A percentile compares a stretch with the other conserved stretches of the same genome.
Conservation (phyloP, 2,797 vertebrate genomes). For the Protosalanx chinensis region DNA sequence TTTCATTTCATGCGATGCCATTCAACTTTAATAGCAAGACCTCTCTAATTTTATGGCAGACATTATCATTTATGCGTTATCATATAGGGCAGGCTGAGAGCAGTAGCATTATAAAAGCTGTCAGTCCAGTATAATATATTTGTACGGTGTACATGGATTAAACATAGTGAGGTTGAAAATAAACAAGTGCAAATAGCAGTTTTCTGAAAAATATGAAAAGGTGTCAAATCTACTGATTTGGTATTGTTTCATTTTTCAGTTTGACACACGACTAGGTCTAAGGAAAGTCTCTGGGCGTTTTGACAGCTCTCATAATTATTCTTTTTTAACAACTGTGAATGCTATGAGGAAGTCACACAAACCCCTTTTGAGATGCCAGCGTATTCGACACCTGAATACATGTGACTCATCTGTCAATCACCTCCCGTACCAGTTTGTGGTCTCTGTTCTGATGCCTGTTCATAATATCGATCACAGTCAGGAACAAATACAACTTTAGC, state of each 20-base stretch:
- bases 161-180: background rate
- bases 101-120: constrained; percentile 16
- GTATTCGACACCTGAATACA: constrained; percentile 1
- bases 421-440: background rate
- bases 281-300: background rate
- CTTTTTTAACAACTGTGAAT: constrained; percentile 18
- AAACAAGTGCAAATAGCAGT: background rate
- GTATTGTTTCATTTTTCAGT: background rate
- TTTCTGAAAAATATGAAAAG: background rate
- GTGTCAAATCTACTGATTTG: background rate
- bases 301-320: constrained; percentile 16
- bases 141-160: background rate
- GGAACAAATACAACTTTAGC: background rate
- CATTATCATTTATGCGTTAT: constrained; percentile 27
- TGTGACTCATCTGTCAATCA: constrained; percentile 16
- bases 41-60: constrained; percentile 48
- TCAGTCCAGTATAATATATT: constrained; percentile 15
- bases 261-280: background rate
- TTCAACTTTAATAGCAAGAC: constrained; percentile 55
- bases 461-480: background rate
- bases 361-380: background rate
- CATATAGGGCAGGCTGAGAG: constrained; percentile 28
- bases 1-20: constrained; percentile 65
- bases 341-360: constrained; percentile 1
- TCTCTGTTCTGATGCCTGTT: background rate